Percentiles rank a stretch among this genome's conserved stretches.
Evolutionary conservation across 2,113 vertebrate species (phyloP).

Genomic region (Reinhardtius hippoglossoides): DNA sequence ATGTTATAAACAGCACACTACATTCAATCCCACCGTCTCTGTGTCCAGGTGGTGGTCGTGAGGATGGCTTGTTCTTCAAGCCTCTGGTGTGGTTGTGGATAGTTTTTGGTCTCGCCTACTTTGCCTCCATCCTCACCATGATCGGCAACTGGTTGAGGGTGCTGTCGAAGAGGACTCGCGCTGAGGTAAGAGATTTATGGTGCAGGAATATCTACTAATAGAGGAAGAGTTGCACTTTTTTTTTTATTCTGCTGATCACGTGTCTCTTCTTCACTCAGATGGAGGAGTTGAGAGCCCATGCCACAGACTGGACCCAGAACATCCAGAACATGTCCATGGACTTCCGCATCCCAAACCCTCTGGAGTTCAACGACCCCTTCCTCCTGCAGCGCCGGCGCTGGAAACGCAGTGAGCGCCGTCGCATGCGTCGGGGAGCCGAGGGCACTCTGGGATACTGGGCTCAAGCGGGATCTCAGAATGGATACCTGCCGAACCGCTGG

Average conservation of each 20-base stretch:
- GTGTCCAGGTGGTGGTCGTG: slow-evolving; percentile 65
- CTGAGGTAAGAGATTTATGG: slow-evolving; percentile 82
- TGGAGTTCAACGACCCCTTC: slow-evolving; percentile 85
- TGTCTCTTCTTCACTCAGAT: slow-evolving; percentile 79
- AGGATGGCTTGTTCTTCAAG: slow-evolving; percentile 82
- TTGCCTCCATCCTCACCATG: slow-evolving; percentile 94
- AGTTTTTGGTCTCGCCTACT: slow-evolving; percentile 91
- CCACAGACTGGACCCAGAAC: slow-evolving; percentile 91
- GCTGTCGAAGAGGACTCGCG: slow-evolving; percentile 88
- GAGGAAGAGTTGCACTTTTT: neutral
- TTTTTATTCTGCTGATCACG: neutral
- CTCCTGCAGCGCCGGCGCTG: slow-evolving; percentile 82
- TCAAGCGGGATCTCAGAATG: slow-evolving; percentile 69
- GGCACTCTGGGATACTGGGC: slow-evolving; percentile 66
- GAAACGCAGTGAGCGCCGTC: slow-evolving; percentile 78
- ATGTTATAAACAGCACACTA: too few species aligned
- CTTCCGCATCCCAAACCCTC: slow-evolving; percentile 86
- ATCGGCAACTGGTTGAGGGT: slow-evolving; percentile 91
- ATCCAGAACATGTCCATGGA: slow-evolving; percentile 88
- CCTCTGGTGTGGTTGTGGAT: slow-evolving; percentile 93
- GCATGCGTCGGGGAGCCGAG: slow-evolving; percentile 74
- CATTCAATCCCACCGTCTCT: too few species aligned
- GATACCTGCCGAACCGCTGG: slow-evolving; percentile 77
- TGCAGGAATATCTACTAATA: neutral
- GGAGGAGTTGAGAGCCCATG: slow-evolving; percentile 91